Evolutionary conservation across 2,113 vertebrate genomes (phyloP), one percentile per base, ranked within the genome.

Genomic region (Limanda limanda): DNA sequence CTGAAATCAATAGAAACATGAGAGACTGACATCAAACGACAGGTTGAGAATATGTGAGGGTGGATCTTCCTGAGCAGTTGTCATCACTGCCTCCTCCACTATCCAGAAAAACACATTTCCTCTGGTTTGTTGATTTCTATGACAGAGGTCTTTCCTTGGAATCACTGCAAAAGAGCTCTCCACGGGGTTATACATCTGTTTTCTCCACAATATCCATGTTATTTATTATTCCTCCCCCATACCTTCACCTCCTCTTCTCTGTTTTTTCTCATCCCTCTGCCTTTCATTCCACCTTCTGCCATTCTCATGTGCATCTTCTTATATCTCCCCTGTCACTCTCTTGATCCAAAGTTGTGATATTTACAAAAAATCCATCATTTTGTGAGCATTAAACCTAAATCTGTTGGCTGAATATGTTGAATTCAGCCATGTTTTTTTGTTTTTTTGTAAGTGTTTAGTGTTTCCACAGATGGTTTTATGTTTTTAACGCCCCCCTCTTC

Each of bases 141-240:
- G 20, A 52, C 74, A 79, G 71, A 59, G 35, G 23, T 69, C 45
- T 25, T 58, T 70, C 51, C 31, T 51, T 42, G 70, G 66, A 71
- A 54, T 31, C 18, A 37, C 54, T 17, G 51, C 35, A 65, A 61
- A 71, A 57, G 23, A 8, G 1, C 18, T 58, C 55, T 48, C 27
- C 59, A 24, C 54, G 37, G 69, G 47, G 65, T 55, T 64, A 35
- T 15, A 67, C 68, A 84, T 76, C 79, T 84, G 86, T 60, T 82
- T 82, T 79, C 47, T 67, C 45, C 55, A 64, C 61, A 21, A 23
- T 76, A 54, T 73, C 27, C 37, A 60, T 47, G 15, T 58, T 47
- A 58, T 24, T 57, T 72, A 27, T 68, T 60, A 59, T 63, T 70
- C 57, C 74, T 67, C 48, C 51, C 20, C 57, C 57, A 37, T 55